These are phyloP conservation scores for Hippocampus zosterae DNA, from an alignment of 2,113 vertebrate species.

Conservation along the genomic window DNA sequence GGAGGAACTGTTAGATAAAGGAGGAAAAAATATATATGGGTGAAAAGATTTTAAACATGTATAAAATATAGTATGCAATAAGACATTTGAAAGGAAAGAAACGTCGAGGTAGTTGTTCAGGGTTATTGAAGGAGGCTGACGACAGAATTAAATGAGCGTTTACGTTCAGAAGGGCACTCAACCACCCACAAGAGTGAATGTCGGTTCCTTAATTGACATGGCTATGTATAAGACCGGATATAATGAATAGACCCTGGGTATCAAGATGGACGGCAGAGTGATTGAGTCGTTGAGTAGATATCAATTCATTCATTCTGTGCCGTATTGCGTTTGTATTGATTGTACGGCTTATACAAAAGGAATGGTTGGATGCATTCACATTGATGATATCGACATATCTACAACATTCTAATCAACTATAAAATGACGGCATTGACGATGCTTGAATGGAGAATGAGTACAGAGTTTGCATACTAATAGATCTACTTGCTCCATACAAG, in stretches of 20 bases:
- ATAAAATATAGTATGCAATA: not conserved
- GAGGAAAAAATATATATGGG: constrained; percentile 9
- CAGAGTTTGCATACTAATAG: not conserved
- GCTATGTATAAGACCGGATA: not conserved
- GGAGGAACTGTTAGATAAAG: constrained; percentile 82
- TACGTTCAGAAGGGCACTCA: not conserved
- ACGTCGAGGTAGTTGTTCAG: not conserved
- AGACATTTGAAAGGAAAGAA: constrained; percentile 1
- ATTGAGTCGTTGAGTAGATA: not conserved
- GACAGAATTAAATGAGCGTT: not conserved
- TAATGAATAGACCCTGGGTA: not conserved
- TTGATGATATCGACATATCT: not conserved
- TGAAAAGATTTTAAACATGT: constrained; percentile 12
- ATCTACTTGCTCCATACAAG: not conserved
- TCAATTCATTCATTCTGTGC: not conserved
- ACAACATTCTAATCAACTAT: too few species aligned
- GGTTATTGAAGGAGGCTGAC: not conserved
- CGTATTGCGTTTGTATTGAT: not conserved
- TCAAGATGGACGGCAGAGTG: not conserved
- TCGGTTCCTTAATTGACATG: not conserved
- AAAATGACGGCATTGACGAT: too few species aligned
- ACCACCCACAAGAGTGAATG: not conserved
- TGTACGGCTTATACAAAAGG: not conserved
- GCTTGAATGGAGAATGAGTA: too few species aligned
- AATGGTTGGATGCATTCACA: not conserved